Evolutionary conservation across 1,140 invertebrate genomes (phyloP).

Genomic region (Bombus waltoni): DNA sequence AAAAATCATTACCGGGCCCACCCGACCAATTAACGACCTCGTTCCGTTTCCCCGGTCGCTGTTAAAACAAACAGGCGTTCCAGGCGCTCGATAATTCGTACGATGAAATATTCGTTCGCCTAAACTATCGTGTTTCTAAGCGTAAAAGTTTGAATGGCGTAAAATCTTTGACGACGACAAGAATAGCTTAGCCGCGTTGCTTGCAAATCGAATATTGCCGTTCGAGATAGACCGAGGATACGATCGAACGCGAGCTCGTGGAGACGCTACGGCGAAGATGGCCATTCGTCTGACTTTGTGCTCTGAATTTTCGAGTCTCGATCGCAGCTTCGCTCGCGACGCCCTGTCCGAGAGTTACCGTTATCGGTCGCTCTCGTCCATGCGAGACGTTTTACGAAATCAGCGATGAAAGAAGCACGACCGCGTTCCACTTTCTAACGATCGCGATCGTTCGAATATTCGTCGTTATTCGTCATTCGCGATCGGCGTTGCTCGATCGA

Average conservation of each 20-base stretch:
- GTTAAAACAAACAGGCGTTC: too few relatives aligned
- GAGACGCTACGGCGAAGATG: background rate
- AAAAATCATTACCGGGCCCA: background rate
- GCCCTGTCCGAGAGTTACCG: background rate
- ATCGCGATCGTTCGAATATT: background rate
- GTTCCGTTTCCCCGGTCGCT: background rate
- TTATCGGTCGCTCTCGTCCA: slow-evolving; percentile 23
- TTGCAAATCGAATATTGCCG: too few relatives aligned
- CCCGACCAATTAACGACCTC: background rate
- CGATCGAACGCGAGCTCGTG: background rate
- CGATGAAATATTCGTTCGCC: too few relatives aligned
- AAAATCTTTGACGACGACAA: too few relatives aligned
- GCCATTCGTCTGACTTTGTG: too few relatives aligned
- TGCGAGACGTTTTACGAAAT: slow-evolving; percentile 25
- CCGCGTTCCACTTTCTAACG: background rate
- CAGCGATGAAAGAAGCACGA: background rate
- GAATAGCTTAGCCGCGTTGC: too few relatives aligned
- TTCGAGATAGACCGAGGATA: too few relatives aligned
- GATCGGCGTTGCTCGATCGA: background rate
- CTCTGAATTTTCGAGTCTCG: background rate
- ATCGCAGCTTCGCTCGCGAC: slow-evolving; percentile 1
- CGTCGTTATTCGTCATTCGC: too few relatives aligned
- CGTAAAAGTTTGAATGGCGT: too few relatives aligned
- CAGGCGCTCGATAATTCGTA: too few relatives aligned
- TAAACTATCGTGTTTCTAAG: too few relatives aligned